These are phyloP conservation scores for Probaryconus sp. DNA, from an alignment of 1,140 invertebrate species.

Conservation along the genomic window DNA sequence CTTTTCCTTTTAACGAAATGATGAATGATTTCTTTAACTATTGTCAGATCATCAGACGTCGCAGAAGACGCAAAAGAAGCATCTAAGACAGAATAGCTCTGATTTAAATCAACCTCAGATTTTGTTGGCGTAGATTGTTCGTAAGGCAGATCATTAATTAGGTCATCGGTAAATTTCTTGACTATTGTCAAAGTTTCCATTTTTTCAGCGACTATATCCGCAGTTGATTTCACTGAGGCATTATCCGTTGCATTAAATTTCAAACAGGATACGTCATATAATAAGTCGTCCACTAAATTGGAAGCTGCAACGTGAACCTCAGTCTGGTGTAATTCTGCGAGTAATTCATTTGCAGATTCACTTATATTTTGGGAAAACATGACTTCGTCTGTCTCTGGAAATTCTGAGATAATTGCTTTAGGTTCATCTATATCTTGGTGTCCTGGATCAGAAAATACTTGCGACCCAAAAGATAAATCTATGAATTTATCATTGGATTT, in stretches of 20 bases:
- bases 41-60: constrained; percentile 47
- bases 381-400: constrained; percentile 62
- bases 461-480: too few species aligned
- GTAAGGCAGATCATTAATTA: constrained; percentile 34
- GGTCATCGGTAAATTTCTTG: constrained; percentile 43
- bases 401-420: too few species aligned
- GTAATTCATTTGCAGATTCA: constrained; percentile 68
- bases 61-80: background rate
- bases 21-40: constrained; percentile 69
- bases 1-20: constrained; percentile 60
- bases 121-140: background rate
- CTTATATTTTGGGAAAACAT: constrained; percentile 70
- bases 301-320: constrained; percentile 58
- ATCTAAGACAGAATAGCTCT: too few species aligned
- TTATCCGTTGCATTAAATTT: constrained; percentile 24
- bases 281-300: constrained; percentile 65
- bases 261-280: constrained; percentile 51
- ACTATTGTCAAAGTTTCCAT: constrained; percentile 44
- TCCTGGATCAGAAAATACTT: too few species aligned
- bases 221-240: constrained; percentile 15
- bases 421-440: too few species aligned
- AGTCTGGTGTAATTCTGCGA: constrained; percentile 65
- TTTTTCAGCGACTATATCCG: constrained; percentile 29
- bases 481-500: too few species aligned
- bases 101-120: too few species aligned